Percentiles rank a stretch among this genome's conserved stretches.
Evolutionary conservation across 2,113 vertebrate species (phyloP).

Genomic region (Camelus dromedarius): DNA sequence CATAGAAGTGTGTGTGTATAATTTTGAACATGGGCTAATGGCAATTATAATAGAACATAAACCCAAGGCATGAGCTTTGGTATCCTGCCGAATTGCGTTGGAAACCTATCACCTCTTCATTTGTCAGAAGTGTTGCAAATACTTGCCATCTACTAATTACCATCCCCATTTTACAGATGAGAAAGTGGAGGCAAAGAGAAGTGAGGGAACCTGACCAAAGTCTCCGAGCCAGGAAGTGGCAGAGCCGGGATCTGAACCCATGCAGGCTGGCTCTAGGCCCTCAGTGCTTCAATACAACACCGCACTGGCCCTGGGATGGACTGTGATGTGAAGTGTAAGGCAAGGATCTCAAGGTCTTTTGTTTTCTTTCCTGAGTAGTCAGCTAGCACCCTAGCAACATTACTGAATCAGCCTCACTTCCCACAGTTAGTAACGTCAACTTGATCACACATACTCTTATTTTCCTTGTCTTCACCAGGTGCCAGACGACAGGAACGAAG

Average conservation of each 20-base stretch:
- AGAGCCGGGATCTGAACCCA: background rate
- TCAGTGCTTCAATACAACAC: background rate
- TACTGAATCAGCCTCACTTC: background rate
- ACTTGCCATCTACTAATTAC: background rate
- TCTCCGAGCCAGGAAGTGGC: background rate
- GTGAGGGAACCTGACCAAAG: background rate
- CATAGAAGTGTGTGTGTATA: background rate
- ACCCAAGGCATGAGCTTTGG: background rate
- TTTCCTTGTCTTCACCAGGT: background rate
- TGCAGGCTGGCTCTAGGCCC: background rate
- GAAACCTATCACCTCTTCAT: background rate
- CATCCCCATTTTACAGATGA: background rate
- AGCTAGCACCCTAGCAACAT: background rate
- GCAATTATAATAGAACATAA: conserved; percentile 35
- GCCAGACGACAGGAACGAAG: background rate
- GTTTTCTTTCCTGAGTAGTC: background rate
- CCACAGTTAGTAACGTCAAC: background rate
- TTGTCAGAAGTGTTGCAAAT: background rate
- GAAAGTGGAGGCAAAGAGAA: background rate
- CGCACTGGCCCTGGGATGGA: background rate
- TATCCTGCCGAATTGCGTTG: background rate
- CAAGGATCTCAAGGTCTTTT: background rate
- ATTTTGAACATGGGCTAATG: background rate
- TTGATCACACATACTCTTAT: background rate
- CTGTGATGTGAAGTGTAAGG: background rate